These are phyloP conservation scores for Fopius arisanus DNA, from an alignment of 1,140 invertebrate species.

Conservation along the genomic window DNA sequence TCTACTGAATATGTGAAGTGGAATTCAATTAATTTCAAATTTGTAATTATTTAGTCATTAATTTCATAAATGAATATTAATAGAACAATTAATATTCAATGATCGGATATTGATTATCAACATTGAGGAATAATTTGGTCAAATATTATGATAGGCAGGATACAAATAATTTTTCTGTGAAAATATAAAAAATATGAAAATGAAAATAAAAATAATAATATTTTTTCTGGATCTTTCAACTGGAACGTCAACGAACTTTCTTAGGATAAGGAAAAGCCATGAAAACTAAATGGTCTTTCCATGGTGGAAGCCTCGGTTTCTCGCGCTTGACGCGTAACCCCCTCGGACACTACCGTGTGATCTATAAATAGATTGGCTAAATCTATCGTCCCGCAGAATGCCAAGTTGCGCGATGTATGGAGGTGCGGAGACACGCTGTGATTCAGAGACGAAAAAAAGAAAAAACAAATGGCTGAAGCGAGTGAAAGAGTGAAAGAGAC, in stretches of 20 bases:
- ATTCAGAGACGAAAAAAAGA: not conserved
- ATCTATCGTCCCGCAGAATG: constrained; percentile 16
- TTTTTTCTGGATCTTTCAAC: too few relatives aligned
- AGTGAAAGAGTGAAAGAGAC: not conserved
- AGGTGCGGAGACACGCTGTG: not conserved
- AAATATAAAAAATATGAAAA: too few relatives aligned
- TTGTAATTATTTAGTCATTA: too few relatives aligned
- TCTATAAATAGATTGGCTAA: constrained; percentile 14
- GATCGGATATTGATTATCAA: too few relatives aligned
- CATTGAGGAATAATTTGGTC: too few relatives aligned
- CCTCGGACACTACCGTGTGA: not conserved
- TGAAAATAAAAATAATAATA: too few relatives aligned
- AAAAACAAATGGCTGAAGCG: not conserved
- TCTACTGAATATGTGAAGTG: too few relatives aligned
- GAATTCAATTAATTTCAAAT: too few relatives aligned
- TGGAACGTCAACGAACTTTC: not conserved
- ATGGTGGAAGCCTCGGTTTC: not conserved
- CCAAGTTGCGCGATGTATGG: not conserved
- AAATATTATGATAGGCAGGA: too few relatives aligned
- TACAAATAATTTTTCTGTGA: too few relatives aligned
- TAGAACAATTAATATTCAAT: too few relatives aligned
- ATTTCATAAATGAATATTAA: too few relatives aligned
- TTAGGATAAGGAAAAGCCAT: not conserved
- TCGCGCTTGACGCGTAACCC: not conserved
- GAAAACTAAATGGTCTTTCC: not conserved